phyloP scores from a whole-genome alignment of 2,113 vertebrate genomes.

The Apodemus sylvaticus region DNA sequence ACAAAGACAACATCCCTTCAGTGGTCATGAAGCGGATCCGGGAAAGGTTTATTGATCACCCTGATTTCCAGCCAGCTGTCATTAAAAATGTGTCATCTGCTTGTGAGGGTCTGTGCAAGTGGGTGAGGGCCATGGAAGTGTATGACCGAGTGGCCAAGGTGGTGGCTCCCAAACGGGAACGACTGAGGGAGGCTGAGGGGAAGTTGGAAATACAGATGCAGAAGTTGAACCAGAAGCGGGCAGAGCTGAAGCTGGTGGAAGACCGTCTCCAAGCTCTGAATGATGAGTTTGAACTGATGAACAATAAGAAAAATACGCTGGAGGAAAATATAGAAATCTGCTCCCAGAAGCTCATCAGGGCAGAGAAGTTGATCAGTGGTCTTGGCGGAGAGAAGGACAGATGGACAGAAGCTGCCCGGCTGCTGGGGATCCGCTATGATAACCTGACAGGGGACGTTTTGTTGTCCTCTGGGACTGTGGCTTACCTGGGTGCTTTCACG shows the following conservation, averaged over 20 bases:
- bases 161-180: constrained; percentile 92
- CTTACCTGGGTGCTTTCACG: constrained; percentile 95
- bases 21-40: constrained; percentile 91
- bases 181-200: constrained; percentile 87
- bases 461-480: constrained; percentile 91
- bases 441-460: constrained; percentile 94
- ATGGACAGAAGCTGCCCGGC: constrained; percentile 92
- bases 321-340: constrained; percentile 94
- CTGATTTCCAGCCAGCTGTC: constrained; percentile 91
- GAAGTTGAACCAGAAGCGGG: constrained; percentile 89
- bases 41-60: constrained; percentile 91
- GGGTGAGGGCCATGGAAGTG: constrained; percentile 95
- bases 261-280: constrained; percentile 91
- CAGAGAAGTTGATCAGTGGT: constrained; percentile 93
- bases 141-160: constrained; percentile 94
- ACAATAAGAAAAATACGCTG: constrained; percentile 87
- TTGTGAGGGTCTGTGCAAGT: constrained; percentile 95
- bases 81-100: constrained; percentile 96
- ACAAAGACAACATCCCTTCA: constrained; percentile 93
- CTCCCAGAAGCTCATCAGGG: constrained; percentile 92
- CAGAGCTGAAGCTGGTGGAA: constrained; percentile 90
- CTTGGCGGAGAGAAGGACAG: constrained; percentile 95
- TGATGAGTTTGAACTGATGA: constrained; percentile 89
- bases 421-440: constrained; percentile 86
- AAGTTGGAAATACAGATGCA: constrained; percentile 88